Evolutionary conservation across 2,888 invertebrate genomes (phyloP).

Genomic region (Sesia apiformis): DNA sequence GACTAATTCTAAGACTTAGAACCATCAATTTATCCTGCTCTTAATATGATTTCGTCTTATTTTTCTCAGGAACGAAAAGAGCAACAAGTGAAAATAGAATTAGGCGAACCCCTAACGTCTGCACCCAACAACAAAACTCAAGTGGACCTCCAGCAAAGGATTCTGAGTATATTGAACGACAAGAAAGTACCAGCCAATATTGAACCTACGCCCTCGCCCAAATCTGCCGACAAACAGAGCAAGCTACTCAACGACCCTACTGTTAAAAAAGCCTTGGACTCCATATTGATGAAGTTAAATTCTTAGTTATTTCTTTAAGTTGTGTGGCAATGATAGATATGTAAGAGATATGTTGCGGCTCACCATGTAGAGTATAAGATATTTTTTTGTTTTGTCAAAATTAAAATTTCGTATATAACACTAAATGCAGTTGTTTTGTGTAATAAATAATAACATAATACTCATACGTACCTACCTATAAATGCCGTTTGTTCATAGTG

Average conservation of each 20-base stretch:
- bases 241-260: conserved; percentile 84
- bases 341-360: too few species aligned
- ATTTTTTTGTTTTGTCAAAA: too few species aligned
- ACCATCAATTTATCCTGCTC: too few species aligned
- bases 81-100: conserved; percentile 82
- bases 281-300: conserved; percentile 74
- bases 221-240: conserved; percentile 40
- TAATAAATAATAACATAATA: too few species aligned
- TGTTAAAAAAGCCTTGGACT: conserved; percentile 86
- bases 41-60: background rate
- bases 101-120: conserved; percentile 77
- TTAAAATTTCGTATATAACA: too few species aligned
- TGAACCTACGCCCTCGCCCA: conserved; percentile 18
- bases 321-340: too few species aligned
- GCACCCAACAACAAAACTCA: conserved; percentile 71
- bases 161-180: conserved; percentile 85
- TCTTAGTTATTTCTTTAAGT: too few species aligned
- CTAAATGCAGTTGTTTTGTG: too few species aligned
- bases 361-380: too few species aligned
- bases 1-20: too few species aligned
- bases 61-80: conserved; percentile 78
- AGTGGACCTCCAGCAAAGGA: conserved; percentile 83
- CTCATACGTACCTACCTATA: too few species aligned
- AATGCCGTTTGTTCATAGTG: too few species aligned
- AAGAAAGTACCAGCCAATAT: conserved; percentile 51